A percentile compares a stretch with the other conserved stretches of the same genome.
Evolutionary conservation across 2,113 vertebrate species (phyloP).

Genomic region (Garra rufa): DNA sequence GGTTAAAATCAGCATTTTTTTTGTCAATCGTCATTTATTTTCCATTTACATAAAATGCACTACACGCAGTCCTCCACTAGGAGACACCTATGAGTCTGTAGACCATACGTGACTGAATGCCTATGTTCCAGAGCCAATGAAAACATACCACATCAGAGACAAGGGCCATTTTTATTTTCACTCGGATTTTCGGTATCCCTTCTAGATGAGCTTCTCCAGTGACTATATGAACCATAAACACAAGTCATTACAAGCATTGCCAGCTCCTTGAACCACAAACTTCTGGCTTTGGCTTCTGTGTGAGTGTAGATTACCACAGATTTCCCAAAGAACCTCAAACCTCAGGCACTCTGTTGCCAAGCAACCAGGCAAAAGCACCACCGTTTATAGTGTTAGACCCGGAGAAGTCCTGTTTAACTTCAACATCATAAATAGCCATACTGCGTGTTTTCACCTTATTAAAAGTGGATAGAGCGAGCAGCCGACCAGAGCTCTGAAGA

Average conservation of each 20-base stretch:
- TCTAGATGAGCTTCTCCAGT: slow-evolving; percentile 17
- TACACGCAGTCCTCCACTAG: slow-evolving; percentile 10
- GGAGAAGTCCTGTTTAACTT: neutral
- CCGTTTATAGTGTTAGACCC: neutral
- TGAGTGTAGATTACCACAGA: slow-evolving; percentile 40
- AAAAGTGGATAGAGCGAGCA: neutral
- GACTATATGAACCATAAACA: slow-evolving; percentile 34
- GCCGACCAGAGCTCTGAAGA: neutral
- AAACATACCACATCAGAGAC: slow-evolving; percentile 28
- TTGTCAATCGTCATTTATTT: too few species aligned
- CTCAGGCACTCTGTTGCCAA: slow-evolving; percentile 38
- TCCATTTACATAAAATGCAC: neutral
- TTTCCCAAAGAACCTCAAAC: slow-evolving; percentile 42
- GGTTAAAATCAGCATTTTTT: neutral
- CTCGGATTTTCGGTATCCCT: slow-evolving; percentile 17
- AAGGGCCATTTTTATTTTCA: slow-evolving; percentile 1
- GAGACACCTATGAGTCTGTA: slow-evolving; percentile 28
- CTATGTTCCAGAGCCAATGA: slow-evolving; percentile 9
- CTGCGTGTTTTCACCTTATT: neutral
- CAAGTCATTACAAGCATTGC: slow-evolving; percentile 18
- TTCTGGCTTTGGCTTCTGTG: slow-evolving; percentile 7
- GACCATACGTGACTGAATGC: neutral
- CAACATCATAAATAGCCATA: slow-evolving; percentile 21
- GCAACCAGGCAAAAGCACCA: slow-evolving; percentile 25
- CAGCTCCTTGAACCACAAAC: slow-evolving; percentile 28